Percentiles rank a stretch among this genome's conserved stretches.
Evolutionary conservation across 2,113 vertebrate genomes (phyloP).

Genomic region (Cephalopterus ornatus): DNA sequence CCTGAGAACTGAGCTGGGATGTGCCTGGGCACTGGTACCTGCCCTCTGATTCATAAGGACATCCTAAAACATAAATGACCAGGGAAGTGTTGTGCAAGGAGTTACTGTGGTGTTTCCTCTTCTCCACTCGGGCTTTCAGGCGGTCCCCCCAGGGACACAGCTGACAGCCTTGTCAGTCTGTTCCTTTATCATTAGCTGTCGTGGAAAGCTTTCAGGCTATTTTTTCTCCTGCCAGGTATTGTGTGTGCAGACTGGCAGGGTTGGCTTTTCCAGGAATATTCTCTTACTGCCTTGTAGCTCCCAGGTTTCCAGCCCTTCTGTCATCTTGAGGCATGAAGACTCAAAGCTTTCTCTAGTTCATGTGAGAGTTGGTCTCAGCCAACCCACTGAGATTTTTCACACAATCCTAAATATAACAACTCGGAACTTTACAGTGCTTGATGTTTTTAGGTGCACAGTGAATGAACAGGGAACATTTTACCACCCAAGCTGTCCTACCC

Average conservation of each 20-base stretch:
- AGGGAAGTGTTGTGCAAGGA: background rate
- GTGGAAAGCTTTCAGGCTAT: background rate
- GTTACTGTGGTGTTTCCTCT: background rate
- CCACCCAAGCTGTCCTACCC: background rate
- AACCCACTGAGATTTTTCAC: background rate
- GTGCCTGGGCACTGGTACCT: background rate
- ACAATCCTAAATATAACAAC: background rate
- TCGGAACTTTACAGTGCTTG: background rate
- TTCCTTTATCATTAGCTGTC: background rate
- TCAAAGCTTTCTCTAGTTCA: background rate
- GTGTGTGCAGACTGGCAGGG: background rate
- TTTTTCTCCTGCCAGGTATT: background rate
- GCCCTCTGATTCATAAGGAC: background rate
- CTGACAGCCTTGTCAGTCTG: background rate
- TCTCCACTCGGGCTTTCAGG: background rate
- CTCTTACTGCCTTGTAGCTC: background rate
- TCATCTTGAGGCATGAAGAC: background rate
- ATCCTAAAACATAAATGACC: background rate
- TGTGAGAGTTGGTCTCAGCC: background rate
- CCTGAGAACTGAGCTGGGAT: background rate
- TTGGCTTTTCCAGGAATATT: background rate
- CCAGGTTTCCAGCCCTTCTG: background rate
- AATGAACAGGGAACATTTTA: background rate
- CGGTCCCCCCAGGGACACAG: background rate
- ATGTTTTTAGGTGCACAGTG: background rate